phyloP scores from a whole-genome alignment of 2,888 invertebrate genomes.

The Drosophila siamana region DNA sequence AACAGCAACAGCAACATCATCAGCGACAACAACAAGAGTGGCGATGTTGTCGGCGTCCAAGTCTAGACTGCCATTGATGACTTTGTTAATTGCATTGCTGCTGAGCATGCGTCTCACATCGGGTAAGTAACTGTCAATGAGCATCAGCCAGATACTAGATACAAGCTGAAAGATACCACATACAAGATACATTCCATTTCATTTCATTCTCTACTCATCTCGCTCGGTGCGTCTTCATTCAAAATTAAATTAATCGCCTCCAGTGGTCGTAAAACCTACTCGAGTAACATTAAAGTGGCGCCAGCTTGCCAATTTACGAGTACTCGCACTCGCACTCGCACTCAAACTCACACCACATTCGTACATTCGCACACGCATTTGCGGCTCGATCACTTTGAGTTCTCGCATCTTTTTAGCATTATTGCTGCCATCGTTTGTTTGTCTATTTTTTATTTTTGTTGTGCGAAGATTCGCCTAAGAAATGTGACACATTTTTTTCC shows the following conservation, averaged over 20 bases:
- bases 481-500: conserved; percentile 63
- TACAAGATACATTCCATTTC: conserved; percentile 24
- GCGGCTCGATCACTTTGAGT: neutral
- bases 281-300: conserved; percentile 35
- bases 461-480: conserved; percentile 14
- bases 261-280: conserved; percentile 6
- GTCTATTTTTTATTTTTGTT: conserved; percentile 54
- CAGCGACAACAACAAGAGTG: conserved; percentile 23
- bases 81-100: conserved; percentile 83
- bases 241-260: conserved; percentile 33
- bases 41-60: conserved; percentile 50
- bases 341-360: neutral
- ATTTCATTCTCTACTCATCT: conserved; percentile 24
- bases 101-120: conserved; percentile 78
- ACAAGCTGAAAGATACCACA: neutral
- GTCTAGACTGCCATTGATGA: conserved; percentile 76
- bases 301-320: conserved; percentile 27
- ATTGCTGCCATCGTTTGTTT: conserved; percentile 10
- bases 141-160: conserved; percentile 1
- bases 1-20: conserved; percentile 45
- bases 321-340: neutral
- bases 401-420: conserved; percentile 13
- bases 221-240: conserved; percentile 22
- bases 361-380: neutral
- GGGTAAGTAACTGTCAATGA: conserved; percentile 74